A percentile compares a stretch with the other conserved stretches of the same genome.
phyloP scores from a whole-genome alignment of 2,113 vertebrate species.

The Sorex fumeus region DNA sequence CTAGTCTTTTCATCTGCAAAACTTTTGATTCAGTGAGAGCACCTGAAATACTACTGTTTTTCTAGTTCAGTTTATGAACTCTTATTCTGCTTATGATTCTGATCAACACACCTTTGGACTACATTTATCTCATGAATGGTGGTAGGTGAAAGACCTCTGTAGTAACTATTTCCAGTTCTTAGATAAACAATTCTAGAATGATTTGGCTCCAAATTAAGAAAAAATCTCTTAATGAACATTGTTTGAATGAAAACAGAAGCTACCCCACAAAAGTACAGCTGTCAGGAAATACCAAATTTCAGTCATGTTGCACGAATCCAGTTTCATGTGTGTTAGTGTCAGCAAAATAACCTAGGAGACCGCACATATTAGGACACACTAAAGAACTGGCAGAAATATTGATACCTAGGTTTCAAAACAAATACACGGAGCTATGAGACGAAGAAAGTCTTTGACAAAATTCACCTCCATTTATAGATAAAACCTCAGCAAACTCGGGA shows the following conservation, averaged over 20 bases:
- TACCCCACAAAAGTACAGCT: conserved; percentile 37
- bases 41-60: background rate
- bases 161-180: conserved; percentile 48
- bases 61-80: background rate
- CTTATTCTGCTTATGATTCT: background rate
- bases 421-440: conserved; percentile 40
- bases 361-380: background rate
- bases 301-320: background rate
- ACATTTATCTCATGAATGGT: conserved; percentile 36
- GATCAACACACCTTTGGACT: conserved; percentile 10
- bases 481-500: conserved; percentile 34
- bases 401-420: background rate
- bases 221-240: conserved; percentile 2
- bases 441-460: conserved; percentile 41
- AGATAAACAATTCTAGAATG: conserved; percentile 51
- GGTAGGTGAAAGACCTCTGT: background rate
- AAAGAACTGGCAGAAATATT: conserved; percentile 14
- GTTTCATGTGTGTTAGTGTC: background rate
- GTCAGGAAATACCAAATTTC: conserved; percentile 49
- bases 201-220: conserved; percentile 52
- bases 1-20: background rate
- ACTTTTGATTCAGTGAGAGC: background rate
- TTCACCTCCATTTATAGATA: conserved; percentile 19
- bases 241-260: conserved; percentile 56
- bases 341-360: background rate